These are phyloP conservation scores for Colletes latitarsis DNA, from an alignment of 1,140 invertebrate species.

Conservation along the genomic window DNA sequence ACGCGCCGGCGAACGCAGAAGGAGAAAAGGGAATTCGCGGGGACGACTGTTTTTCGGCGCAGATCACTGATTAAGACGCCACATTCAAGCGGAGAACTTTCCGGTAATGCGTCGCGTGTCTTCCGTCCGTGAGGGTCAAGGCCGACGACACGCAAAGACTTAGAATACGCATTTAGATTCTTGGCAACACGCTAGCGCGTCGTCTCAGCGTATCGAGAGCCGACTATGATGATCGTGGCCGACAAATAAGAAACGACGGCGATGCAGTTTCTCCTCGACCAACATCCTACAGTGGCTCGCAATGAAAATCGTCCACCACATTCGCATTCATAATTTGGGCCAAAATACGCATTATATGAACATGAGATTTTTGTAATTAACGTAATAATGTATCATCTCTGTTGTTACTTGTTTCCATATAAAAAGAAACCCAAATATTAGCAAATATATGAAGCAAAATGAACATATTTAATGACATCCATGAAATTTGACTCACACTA, in stretches of 20 bases:
- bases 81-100: conserved; percentile 22
- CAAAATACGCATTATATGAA: too few relatives aligned
- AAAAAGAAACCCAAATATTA: too few relatives aligned
- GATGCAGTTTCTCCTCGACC: background rate
- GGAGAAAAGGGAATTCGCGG: background rate
- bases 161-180: conserved; percentile 67
- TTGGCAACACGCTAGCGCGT: conserved; percentile 54
- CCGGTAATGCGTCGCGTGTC: conserved; percentile 31
- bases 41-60: background rate
- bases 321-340: too few relatives aligned
- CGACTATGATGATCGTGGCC: background rate
- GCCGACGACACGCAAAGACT: conserved; percentile 60
- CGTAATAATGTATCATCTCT: too few relatives aligned
- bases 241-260: conserved; percentile 16
- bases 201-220: background rate
- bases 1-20: background rate
- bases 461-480: too few relatives aligned
- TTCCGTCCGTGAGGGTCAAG: conserved; percentile 67
- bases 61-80: background rate
- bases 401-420: too few relatives aligned
- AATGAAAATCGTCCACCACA: too few relatives aligned
- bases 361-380: too few relatives aligned
- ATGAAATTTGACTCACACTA: too few relatives aligned
- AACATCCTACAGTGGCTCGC: background rate
- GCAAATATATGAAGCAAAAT: too few relatives aligned